Evolutionary conservation across 2,888 invertebrate genomes (phyloP), one percentile per base, ranked within the genome.

Genomic region (Chirona hameri): DNA sequence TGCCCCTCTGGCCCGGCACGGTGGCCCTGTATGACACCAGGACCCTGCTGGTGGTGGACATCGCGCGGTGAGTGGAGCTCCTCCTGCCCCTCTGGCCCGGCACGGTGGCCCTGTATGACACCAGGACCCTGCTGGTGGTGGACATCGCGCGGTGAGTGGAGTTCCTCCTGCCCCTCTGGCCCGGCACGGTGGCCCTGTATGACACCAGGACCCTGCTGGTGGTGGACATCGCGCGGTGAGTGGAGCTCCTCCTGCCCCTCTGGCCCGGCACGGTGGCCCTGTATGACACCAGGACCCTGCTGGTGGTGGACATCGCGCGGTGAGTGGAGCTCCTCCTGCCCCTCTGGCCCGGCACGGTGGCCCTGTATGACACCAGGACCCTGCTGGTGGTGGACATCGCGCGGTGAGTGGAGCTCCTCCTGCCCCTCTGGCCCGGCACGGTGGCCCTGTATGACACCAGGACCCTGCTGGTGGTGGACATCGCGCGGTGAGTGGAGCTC

Each of bases 351-450:
- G 46, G 39, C 76, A 24, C 46, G 24, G 76, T 46, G 10, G 46
- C 46, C 1, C 76, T 76, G 46, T 76, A 76, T 39, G 76, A 76
- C 24, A 15, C 1, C 9, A 39, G 27, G 39, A 9, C 21, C 2
- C 46, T 76, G 76, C 39, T 76, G 46, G 76, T 76, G 31, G 39
- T 76, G 10, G 76, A 76, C 76, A 24, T n/a, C n/a, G n/a, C n/a
- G n/a, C n/a, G n/a, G n/a, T n/a, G n/a, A n/a, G n/a, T n/a, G n/a
- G n/a, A n/a, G n/a, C n/a, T n/a, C 0, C 76, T 76, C 46, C 9
- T 46, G 39, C 76, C 76, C 9, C 76, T 76, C 76, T 76, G 39
- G 39, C 39, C 39, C 10, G 46, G 39, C 76, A 24, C 46, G 24
- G 76, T 46, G 10, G 46, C 46, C 1, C 76, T 76, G 46, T 76